These are phyloP conservation scores for Actinopyga echinites DNA, from an alignment of 53 echinoderm and acorn worm genomes.

Conservation along the genomic window DNA sequence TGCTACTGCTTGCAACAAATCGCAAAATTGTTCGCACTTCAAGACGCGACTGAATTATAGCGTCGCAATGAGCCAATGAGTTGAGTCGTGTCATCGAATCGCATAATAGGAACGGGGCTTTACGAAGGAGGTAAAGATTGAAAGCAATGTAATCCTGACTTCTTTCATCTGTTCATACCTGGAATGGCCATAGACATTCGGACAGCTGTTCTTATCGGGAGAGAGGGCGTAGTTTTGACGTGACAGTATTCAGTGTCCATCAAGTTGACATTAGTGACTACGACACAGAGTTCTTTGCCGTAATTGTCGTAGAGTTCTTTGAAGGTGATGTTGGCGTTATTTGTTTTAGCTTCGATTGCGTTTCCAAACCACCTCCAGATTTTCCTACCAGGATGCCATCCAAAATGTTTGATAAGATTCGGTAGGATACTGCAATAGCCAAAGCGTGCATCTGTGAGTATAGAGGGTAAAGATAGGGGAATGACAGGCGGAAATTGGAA, in stretches of 20 bases:
- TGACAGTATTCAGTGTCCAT: slow-evolving; percentile 95
- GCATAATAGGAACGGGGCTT: no score
- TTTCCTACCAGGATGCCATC: slow-evolving; percentile 86
- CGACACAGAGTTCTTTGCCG: slow-evolving; percentile 74
- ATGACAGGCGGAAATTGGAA: background rate
- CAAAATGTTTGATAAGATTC: slow-evolving; percentile 76
- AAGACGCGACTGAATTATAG: no score
- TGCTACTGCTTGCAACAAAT: no score
- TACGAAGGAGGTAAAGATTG: no score
- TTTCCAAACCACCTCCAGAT: slow-evolving; percentile 86
- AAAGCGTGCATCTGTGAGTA: slow-evolving; percentile 64
- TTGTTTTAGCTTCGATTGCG: slow-evolving; percentile 62
- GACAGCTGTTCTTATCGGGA: slow-evolving; percentile 80
- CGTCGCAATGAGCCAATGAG: no score
- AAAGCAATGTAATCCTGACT: no score
- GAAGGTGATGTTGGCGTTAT: slow-evolving; percentile 73
- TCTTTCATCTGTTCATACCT: no score
- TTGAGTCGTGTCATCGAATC: no score
- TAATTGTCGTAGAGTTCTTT: slow-evolving; percentile 62
- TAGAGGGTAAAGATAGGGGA: background rate
- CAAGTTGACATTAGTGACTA: slow-evolving; percentile 87
- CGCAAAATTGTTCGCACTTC: no score
- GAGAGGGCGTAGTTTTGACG: slow-evolving; percentile 87
- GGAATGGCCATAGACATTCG: slow-evolving; percentile 97
- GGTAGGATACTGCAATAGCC: slow-evolving; percentile 79